These are phyloP conservation scores for Synergus gifuensis DNA, from an alignment of 2,888 invertebrate genomes.

Conservation along the genomic window DNA sequence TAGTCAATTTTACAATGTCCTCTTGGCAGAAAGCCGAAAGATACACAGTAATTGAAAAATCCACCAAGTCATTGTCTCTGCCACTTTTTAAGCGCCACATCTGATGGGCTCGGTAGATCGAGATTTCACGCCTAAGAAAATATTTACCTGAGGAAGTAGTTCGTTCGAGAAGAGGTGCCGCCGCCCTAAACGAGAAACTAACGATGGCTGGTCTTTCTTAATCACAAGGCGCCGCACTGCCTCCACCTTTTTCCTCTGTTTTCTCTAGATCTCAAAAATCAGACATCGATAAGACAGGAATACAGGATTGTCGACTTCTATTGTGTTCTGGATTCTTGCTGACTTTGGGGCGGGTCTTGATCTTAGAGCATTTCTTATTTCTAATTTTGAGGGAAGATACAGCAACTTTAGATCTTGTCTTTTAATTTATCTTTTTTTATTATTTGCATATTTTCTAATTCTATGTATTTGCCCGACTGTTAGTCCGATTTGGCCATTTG, in stretches of 20 bases:
- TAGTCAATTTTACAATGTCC: conserved; percentile 39
- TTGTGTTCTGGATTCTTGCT: not conserved
- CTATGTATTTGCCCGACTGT: not conserved
- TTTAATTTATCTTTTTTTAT: too few species aligned
- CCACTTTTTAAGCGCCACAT: conserved; percentile 41
- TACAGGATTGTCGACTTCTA: conserved; percentile 11
- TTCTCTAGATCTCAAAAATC: conserved; percentile 33
- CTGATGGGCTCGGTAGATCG: conserved; percentile 10
- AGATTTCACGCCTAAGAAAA: conserved; percentile 49
- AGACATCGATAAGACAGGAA: conserved; percentile 29
- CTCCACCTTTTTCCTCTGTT: not conserved
- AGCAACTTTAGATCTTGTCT: not conserved
- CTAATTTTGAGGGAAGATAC: not conserved
- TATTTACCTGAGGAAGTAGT: conserved; percentile 44
- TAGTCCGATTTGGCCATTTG: conserved; percentile 15
- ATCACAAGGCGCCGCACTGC: conserved; percentile 6
- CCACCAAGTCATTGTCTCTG: conserved; percentile 43
- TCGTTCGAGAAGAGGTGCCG: not conserved
- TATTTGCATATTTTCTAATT: conserved; percentile 21
- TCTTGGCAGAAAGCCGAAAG: conserved; percentile 27
- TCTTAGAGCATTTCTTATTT: not conserved
- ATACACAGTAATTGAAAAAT: conserved; percentile 30
- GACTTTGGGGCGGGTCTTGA: not conserved
- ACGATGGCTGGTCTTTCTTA: conserved; percentile 10
- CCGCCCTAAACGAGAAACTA: conserved; percentile 32